Evolutionary conservation across 2,113 vertebrate species (phyloP), one percentile per base, ranked within the genome.

Genomic region (Accipiter virgatus): DNA sequence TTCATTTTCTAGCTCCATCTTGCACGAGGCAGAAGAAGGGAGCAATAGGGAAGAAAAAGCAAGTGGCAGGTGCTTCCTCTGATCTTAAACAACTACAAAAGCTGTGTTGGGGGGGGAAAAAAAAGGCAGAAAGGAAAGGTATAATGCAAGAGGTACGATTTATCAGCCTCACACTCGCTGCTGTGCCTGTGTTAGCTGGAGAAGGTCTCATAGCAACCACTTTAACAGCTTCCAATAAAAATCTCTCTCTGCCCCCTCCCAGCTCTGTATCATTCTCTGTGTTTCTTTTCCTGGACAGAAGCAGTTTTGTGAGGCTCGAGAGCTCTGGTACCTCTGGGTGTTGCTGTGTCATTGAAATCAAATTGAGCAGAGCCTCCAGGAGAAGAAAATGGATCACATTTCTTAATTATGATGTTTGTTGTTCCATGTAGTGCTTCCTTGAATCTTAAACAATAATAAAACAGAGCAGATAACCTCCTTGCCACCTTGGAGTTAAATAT

Each of bases 161-260:
- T 95, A 93, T 93, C 97, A 98, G 97, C 86, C 55, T 81, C 70
- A 13, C 93, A 66, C 96, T 97, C 88, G 61, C 97, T 95, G 96
- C 91, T 96, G 92, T 96, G 96, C 92, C 95, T 97, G 85, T 85
- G 90, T 88, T 94, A 83, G 97, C 97, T 96, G 81, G 58, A 96
- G 95, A 96, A 93, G 95, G 98, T 98, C 97, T 98, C 98, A 98
- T 98, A 98, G 98, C 98, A 98, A 98, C 98, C 98, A 97, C 93
- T 97, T 97, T 94, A 98, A 97, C 86, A 97, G 97, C 98, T 98
- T 98, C 98, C 98, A 98, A 98, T 98, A 97, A 98, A 98, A 98
- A 97, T 95, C 97, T 97, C 89, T 81, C 98, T 98, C 96, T 93
- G 67, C 65, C 88, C 93, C 81, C 97, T 96, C 97, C 96, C 95